Conservation (phyloP, 2,888 invertebrate genomes). For the Zelleria hepariella region DNA sequence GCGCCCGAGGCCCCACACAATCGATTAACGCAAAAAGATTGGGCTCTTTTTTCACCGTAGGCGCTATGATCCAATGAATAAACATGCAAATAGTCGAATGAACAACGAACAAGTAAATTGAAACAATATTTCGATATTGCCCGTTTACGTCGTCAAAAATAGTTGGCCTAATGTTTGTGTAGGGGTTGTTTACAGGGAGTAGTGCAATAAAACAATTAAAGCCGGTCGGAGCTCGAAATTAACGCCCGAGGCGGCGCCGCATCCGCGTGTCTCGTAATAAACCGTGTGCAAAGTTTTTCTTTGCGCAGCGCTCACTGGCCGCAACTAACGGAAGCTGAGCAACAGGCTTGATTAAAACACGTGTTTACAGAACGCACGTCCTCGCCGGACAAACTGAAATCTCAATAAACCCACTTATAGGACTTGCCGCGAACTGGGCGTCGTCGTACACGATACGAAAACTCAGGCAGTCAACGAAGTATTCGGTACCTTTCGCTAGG, state of each 20-base stretch:
- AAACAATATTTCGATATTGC: background rate
- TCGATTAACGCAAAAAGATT: conserved; percentile 38
- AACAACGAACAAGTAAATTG: background rate
- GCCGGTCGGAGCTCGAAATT: conserved; percentile 44
- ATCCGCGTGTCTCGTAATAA: conserved; percentile 65
- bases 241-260: conserved; percentile 55
- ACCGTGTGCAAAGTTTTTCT: conserved; percentile 72
- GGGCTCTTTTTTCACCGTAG: conserved; percentile 25
- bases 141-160: background rate
- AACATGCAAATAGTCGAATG: background rate
- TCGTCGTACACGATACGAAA: conserved; percentile 38
- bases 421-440: background rate
- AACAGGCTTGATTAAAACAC: conserved; percentile 72
- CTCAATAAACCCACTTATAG: background rate
- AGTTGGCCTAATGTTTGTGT: background rate
- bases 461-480: too few relatives aligned
- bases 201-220: conserved; percentile 57
- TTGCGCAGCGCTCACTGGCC: conserved; percentile 56
- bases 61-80: conserved; percentile 19
- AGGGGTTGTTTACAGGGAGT: conserved; percentile 5
- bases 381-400: conserved; percentile 39
- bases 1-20: conserved; percentile 15
- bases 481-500: too few relatives aligned
- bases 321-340: conserved; percentile 62
- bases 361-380: conserved; percentile 68